Base-by-base conservation (phyloP, 2,113 vertebrate species). In the Epinephelus lanceolatus region DNA sequence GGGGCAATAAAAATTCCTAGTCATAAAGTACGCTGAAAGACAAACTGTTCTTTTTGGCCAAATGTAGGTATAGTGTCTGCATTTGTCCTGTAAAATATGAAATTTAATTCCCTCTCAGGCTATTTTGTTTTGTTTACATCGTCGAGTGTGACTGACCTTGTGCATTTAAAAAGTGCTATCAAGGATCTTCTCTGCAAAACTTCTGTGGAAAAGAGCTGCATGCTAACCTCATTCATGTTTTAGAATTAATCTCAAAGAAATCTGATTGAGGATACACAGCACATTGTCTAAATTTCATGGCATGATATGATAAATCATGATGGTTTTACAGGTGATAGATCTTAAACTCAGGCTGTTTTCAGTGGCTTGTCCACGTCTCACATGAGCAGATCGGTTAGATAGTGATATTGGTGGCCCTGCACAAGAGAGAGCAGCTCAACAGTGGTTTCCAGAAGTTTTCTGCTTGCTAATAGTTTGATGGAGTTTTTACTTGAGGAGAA, bases 401-500 rank as follows among this genome's bases (percentile, higher is more conserved):
- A 87, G 71, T 78, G 68, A 57, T 57, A 13, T 70, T 60, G 68
- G 56, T 61, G 47, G 53, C 59, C 8, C 37, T 59, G 73, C 69
- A 42, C 51, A 23, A 65, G 40, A 45, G 52, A 56, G 15, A 45
- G 23, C 53, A 57, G 3, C 18, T 75, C 13, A 40, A 85, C 76
- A 19, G n/a, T 23, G 52, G 19, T 88, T 71, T 59, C 42, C 52
- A 76, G 73, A 88, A 17, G 25, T 55, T 83, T 81, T 81, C 27
- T 88, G 73, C 81, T 73, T 76, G 53, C 61, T 85, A 85, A 81
- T 71, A 77, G 66, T 77, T 51, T 85, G 83, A 77, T 61, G 55
- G 77, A 25, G 21, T 63, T 85, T 60, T 77, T 52, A 57, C 71
- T 89, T 83, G 63, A 79, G 72, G 30, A 77, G 83, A 72, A 66